phyloP scores from a whole-genome alignment of 1,140 invertebrate genomes.

The Antheraea mylitta region DNA sequence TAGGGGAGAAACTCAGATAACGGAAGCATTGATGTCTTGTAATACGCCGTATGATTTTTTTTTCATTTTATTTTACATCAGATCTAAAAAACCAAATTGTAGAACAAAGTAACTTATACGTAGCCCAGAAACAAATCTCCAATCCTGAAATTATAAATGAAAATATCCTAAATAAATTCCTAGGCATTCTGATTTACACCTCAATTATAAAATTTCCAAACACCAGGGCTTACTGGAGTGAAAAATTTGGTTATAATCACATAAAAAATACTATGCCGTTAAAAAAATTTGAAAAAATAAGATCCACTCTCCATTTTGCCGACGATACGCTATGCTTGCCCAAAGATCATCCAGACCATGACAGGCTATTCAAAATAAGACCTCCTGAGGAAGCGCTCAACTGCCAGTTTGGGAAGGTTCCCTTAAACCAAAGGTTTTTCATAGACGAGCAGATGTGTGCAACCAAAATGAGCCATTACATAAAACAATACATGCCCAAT shows the following conservation, averaged over 20 bases:
- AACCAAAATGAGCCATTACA: constrained; percentile 19
- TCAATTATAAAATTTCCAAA: constrained; percentile 15
- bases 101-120: constrained; percentile 15
- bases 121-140: constrained; percentile 10
- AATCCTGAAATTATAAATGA: constrained; percentile 16
- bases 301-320: constrained; percentile 21
- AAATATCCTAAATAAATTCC: constrained; percentile 16
- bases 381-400: constrained; percentile 20
- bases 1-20: constrained; percentile 16
- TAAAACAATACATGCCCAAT: constrained; percentile 16
- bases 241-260: constrained; percentile 16
- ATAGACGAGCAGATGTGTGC: constrained; percentile 22
- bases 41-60: constrained; percentile 15
- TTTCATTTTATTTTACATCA: constrained; percentile 16
- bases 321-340: constrained; percentile 20
- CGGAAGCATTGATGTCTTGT: constrained; percentile 16
- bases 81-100: constrained; percentile 15
- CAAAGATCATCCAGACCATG: constrained; percentile 17
- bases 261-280: constrained; percentile 17
- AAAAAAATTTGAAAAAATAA: constrained; percentile 21
- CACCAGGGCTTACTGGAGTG: constrained; percentile 16
- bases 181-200: constrained; percentile 16
- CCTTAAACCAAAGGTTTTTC: constrained; percentile 19
- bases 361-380: constrained; percentile 22
- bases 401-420: constrained; percentile 21